A percentile compares a stretch with the other conserved stretches of the same genome.
phyloP scores from a whole-genome alignment of 2,888 invertebrate species.

The Platerodrilus igneus region DNA sequence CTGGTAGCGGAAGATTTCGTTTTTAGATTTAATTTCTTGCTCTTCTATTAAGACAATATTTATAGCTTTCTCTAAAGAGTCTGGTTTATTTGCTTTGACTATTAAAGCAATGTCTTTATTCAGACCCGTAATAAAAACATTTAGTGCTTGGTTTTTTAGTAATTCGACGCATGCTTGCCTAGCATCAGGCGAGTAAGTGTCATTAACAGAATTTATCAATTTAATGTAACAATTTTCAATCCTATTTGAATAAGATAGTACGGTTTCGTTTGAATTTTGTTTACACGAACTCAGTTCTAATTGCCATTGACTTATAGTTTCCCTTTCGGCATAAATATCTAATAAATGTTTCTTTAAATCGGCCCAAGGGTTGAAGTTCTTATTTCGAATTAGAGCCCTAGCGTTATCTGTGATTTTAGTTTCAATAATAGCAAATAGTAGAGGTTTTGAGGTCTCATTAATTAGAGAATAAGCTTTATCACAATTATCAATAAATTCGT shows the following conservation, averaged over 20 bases:
- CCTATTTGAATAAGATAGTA: constrained; percentile 28
- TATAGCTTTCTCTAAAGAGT: neutral
- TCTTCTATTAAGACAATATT: constrained; percentile 1
- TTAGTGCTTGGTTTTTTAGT: constrained; percentile 33
- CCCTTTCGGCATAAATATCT: constrained; percentile 9
- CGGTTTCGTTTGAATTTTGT: constrained; percentile 9
- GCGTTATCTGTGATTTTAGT: constrained; percentile 14
- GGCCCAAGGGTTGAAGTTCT: constrained; percentile 6
- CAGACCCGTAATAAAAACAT: constrained; percentile 35
- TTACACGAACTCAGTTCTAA: constrained; percentile 9
- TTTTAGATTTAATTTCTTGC: neutral
- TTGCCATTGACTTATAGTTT: constrained; percentile 9
- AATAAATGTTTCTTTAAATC: constrained; percentile 9
- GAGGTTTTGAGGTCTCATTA: too few relatives aligned
- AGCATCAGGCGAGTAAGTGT: constrained; percentile 18
- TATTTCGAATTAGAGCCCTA: constrained; percentile 12
- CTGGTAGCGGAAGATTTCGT: too few relatives aligned
- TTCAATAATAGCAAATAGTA: constrained; percentile 9
- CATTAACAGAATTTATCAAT: constrained; percentile 31
- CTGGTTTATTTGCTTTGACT: constrained; percentile 28
- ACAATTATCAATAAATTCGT: too few relatives aligned
- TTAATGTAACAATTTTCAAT: constrained; percentile 34
- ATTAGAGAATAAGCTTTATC: too few relatives aligned
- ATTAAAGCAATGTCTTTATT: constrained; percentile 32
- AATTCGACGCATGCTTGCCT: constrained; percentile 27